phyloP scores from a whole-genome alignment of 2,888 invertebrate species.

The Drosophila lacicola region DNA sequence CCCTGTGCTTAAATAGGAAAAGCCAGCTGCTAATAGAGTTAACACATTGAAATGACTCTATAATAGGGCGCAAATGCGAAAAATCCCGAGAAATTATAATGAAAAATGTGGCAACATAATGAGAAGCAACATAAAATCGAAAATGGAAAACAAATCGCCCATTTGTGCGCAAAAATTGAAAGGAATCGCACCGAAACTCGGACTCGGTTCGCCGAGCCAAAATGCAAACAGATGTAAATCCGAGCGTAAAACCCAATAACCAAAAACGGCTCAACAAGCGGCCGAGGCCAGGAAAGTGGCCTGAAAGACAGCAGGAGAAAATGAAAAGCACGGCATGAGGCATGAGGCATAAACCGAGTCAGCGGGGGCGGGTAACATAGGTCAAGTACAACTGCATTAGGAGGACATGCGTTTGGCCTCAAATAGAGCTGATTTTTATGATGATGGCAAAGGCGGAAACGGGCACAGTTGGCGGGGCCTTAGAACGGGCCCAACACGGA shows the following conservation, averaged over 20 bases:
- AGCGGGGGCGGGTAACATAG: conserved; percentile 62
- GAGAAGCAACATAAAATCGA: conserved; percentile 36
- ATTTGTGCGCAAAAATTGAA: conserved; percentile 46
- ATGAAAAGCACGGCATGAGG: conserved; percentile 70
- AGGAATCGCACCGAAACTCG: conserved; percentile 8
- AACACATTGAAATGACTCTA: conserved; percentile 39
- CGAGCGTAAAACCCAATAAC: conserved; percentile 72
- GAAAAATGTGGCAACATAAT: conserved; percentile 50
- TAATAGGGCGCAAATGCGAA: conserved; percentile 27
- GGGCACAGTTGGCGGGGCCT: conserved; percentile 70
- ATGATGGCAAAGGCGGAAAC: conserved; percentile 62
- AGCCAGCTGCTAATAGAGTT: conserved; percentile 54
- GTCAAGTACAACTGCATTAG: conserved; percentile 69
- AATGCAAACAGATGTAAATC: conserved; percentile 82
- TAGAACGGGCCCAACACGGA: conserved; percentile 39
- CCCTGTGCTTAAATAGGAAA: not conserved
- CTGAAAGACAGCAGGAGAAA: conserved; percentile 37
- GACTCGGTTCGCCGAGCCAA: conserved; percentile 17
- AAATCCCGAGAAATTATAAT: conserved; percentile 45
- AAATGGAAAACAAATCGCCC: conserved; percentile 70
- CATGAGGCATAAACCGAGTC: conserved; percentile 21
- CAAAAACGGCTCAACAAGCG: conserved; percentile 54
- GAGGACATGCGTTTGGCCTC: conserved; percentile 28
- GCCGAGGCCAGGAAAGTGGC: conserved; percentile 43
- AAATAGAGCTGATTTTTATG: conserved; percentile 25